Evolutionary conservation across 1,140 invertebrate species (phyloP).

Genomic region (Dendrolimus punctatus): DNA sequence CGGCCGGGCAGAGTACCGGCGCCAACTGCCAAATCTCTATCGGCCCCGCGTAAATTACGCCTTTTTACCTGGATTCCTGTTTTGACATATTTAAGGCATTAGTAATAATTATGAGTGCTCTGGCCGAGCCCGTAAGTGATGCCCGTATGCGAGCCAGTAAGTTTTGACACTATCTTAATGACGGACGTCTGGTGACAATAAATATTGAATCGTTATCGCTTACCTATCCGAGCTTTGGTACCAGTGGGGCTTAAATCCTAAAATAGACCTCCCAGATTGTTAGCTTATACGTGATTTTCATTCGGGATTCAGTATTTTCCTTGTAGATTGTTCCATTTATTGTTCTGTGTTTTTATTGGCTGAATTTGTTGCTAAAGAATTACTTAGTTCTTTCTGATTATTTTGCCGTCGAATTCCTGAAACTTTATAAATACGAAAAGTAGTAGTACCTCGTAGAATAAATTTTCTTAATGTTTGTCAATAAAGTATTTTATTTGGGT

Average conservation of each 20-base stretch:
- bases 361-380: too few species aligned
- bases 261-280: slow-evolving; percentile 57
- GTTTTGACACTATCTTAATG: slow-evolving; percentile 72
- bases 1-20: slow-evolving; percentile 35
- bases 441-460: too few species aligned
- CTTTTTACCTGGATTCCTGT: slow-evolving; percentile 72
- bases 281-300: slow-evolving; percentile 3
- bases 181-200: slow-evolving; percentile 65
- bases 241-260: slow-evolving; percentile 35
- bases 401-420: too few species aligned
- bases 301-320: too few species aligned
- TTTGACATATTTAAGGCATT: slow-evolving; percentile 73
- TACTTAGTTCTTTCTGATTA: too few species aligned
- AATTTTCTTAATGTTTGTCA: too few species aligned
- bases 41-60: slow-evolving; percentile 69
- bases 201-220: slow-evolving; percentile 67
- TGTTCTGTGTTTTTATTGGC: too few species aligned
- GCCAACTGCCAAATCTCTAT: slow-evolving; percentile 71
- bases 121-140: slow-evolving; percentile 33
- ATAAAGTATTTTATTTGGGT: too few species aligned
- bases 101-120: slow-evolving; percentile 71
- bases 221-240: slow-evolving; percentile 43
- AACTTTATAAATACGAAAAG: too few species aligned
- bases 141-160: slow-evolving; percentile 48
- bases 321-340: too few species aligned